Base-by-base conservation (phyloP, 2,113 vertebrate genomes). In the Micromys minutus region DNA sequence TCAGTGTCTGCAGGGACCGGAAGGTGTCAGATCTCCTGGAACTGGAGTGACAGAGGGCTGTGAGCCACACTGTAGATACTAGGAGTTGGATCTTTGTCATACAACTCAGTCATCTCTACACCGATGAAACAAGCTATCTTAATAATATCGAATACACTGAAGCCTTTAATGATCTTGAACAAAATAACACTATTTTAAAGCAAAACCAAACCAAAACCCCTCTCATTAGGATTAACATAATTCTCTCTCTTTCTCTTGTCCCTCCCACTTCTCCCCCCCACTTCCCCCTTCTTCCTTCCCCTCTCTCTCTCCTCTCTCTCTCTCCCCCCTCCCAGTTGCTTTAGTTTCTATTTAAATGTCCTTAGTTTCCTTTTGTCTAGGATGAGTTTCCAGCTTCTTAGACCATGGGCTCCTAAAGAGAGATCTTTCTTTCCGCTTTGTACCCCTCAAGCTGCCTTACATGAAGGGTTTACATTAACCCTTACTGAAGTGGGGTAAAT, bases 331-430 rank as follows among this genome's bases (percentile, higher is more conserved):
- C 47, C 8, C 42, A 72, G 24, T 57, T 47, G n/a, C 52, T 83
- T 91, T 59, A 59, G 36, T 87, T 90, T 81, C 45, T 88, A 24
- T 81, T 91, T 34, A 94, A 75, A 87, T 83, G 87, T 69, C 50
- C 86, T 36, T 42, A 26, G 45, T 19, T 39, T 39, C n/a, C n/a
- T 83, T 59, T 86, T 36, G 21, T 22, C 11, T 17, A 13, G 59
- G 39, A 36, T 31, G n/a, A 89, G 88, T 52, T 24, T 85, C 15
- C 24, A 59, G 3, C 21, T 12, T 52, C 72, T 59, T 75, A 72
- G 61, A 79, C 29, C 26, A 1, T 31, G 39, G 39, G 11, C 17
- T 75, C 1, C 86, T 93, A 75, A 74, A 59, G 16, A 79, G 42
- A 15, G 15, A n/a, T 16, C 57, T 92, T 74, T 65, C 50, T 74